Evolutionary conservation across 2,888 invertebrate genomes (phyloP).

Genomic region (Nomada flava): DNA sequence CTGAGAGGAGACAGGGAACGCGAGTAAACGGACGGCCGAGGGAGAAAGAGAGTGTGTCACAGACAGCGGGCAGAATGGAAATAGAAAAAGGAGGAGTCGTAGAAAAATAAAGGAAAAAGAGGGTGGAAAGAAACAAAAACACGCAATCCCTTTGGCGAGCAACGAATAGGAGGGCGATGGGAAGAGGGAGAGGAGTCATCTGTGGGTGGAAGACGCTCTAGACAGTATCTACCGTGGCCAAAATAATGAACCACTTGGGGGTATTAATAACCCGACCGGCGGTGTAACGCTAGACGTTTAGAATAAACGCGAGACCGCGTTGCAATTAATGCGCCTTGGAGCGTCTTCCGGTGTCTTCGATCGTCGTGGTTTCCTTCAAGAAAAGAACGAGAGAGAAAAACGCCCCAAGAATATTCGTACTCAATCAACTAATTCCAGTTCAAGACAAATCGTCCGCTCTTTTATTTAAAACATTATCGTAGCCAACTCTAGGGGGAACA

Average conservation of each 20-base stretch:
- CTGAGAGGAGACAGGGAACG: constrained; percentile 8
- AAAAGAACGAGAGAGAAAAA: too few relatives aligned
- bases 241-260: constrained; percentile 67
- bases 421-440: background rate
- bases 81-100: constrained; percentile 14
- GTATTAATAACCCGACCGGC: constrained; percentile 70
- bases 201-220: constrained; percentile 37
- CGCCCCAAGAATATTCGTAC: background rate
- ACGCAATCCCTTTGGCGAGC: background rate
- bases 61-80: constrained; percentile 16
- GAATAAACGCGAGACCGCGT: constrained; percentile 43
- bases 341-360: constrained; percentile 33
- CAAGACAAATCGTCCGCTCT: background rate
- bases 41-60: background rate
- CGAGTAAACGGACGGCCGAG: constrained; percentile 8
- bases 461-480: constrained; percentile 39
- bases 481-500: background rate
- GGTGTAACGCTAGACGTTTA: constrained; percentile 50
- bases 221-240: constrained; percentile 55
- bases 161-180: background rate
- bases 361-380: background rate
- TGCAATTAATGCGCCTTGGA: constrained; percentile 45
- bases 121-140: background rate
- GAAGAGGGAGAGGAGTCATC: constrained; percentile 10
- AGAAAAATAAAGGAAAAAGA: constrained; percentile 15